Conservation (phyloP, 2,888 invertebrate species). For the Oscheius sp. region DNA sequence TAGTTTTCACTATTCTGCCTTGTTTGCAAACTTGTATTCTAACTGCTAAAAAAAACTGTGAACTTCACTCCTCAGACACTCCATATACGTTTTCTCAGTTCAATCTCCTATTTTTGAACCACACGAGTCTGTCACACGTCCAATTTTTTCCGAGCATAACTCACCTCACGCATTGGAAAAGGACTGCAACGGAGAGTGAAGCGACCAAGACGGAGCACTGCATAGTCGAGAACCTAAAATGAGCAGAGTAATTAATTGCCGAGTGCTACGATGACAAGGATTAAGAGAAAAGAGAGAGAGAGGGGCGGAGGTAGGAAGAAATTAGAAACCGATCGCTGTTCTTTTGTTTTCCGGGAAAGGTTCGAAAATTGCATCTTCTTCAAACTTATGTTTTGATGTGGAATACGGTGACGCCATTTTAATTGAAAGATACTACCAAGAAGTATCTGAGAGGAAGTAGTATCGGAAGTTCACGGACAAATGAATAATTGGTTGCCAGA, state of each 20-base stretch:
- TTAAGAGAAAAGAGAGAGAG: neutral
- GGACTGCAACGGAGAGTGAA: neutral
- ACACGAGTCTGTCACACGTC: no score
- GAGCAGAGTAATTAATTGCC: neutral
- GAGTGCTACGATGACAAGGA: constrained; percentile 5
- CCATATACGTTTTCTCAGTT: no score
- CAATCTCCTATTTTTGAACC: no score
- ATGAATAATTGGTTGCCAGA: no score
- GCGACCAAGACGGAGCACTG: constrained; percentile 14
- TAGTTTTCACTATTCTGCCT: no score
- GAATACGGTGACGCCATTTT: neutral
- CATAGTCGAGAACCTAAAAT: neutral
- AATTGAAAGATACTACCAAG: neutral
- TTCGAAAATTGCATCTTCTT: neutral
- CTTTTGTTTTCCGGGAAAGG: constrained; percentile 5
- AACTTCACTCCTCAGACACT: no score
- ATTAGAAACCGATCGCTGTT: neutral
- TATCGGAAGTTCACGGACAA: no score
- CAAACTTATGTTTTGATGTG: neutral
- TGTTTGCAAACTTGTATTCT: no score
- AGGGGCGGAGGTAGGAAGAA: no score
- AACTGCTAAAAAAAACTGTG: no score
- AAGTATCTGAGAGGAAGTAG: no score
- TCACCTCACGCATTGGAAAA: constrained; percentile 4
- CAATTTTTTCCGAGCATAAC: neutral